Conservation (phyloP, 2,888 invertebrate species). For the Gerosis bhagava region DNA sequence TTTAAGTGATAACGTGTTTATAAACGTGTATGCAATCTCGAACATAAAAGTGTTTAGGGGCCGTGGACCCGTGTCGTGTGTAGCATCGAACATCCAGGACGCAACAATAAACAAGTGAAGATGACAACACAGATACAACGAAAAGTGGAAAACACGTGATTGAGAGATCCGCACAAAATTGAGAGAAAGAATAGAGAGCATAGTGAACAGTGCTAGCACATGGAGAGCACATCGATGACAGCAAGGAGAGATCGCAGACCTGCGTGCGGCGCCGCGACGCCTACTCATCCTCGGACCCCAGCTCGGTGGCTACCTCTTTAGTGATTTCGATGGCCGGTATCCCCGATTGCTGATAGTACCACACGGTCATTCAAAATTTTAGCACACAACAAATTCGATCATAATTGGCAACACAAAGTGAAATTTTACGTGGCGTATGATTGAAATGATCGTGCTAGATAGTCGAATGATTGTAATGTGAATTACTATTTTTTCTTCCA, state of each 20-base stretch:
- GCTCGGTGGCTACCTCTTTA: conserved; percentile 87
- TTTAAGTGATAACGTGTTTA: conserved; percentile 39
- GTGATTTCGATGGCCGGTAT: conserved; percentile 89
- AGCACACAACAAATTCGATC: conserved; percentile 53
- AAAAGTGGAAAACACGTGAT: conserved; percentile 75
- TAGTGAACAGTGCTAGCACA: conserved; percentile 78
- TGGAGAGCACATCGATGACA: conserved; percentile 78
- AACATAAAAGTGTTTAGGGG: conserved; percentile 50
- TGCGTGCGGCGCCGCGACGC: conserved; percentile 72
- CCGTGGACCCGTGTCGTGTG: conserved; percentile 62
- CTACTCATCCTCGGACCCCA: conserved; percentile 85
- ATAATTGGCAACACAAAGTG: conserved; percentile 48
- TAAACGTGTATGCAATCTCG: conserved; percentile 44
- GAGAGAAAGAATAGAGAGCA: conserved; percentile 71
- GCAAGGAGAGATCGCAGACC: conserved; percentile 78
- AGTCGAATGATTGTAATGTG: conserved; percentile 21
- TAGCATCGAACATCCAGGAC: conserved; percentile 60
- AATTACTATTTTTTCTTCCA: conserved; percentile 20
- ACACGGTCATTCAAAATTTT: conserved; percentile 73
- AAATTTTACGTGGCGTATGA: conserved; percentile 34
- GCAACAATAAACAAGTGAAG: conserved; percentile 60
- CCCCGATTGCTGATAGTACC: conserved; percentile 78
- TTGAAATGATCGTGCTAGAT: conserved; percentile 48
- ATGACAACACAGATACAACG: conserved; percentile 76
- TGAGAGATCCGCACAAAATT: conserved; percentile 66